Base-by-base conservation (phyloP, 2,113 vertebrate genomes). In the Nannospalax galili region DNA sequence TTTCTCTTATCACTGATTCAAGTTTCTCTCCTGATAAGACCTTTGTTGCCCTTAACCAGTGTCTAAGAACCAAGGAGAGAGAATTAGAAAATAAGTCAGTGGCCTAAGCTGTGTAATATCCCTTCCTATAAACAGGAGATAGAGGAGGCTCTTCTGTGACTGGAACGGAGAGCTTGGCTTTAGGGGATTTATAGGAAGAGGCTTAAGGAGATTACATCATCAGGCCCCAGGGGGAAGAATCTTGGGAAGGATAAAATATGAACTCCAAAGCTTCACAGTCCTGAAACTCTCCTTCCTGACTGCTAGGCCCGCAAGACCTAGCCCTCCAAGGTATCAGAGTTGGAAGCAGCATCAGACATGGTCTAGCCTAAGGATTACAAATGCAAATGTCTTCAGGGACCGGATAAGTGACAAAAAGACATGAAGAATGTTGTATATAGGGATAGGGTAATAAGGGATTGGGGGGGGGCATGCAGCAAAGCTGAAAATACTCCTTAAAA, bases 111-210 rank as follows among this genome's bases (percentile, higher is more conserved):
- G 40, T 52, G 28, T 67, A 77, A 24, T 62, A 58, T 77, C 56
- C 45, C 81, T 88, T 65, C 84, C 65, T 91, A 58, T 70, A 85
- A 92, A 45, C 45, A 78, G 77, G 60, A 88, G 70, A 74, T 1
- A 64, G 69, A 67, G 95, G 80, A 77, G 73, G 35, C n/a, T 93
- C 75, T 91, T 77, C 69, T 82, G 40, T 62, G 67, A 78, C 48
- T 64, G 10, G 67, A 79, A 30, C 11, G 58, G 81, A 91, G 62
- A 91, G 22, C 16, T 28, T 60, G 56, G 74, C 65, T 94, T 48
- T 73, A 56, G 11, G 32, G 32, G 62, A 65, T 84, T 94, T 81
- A 32, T 24, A 80, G 93, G 86, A 93, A 97, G 75, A 96, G 35
- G 19, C 10, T 60, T 65, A 37, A 84, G 10, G 80, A 74, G 19